phyloP scores from a whole-genome alignment of 2,113 vertebrate species.

The Silurus glanis region DNA sequence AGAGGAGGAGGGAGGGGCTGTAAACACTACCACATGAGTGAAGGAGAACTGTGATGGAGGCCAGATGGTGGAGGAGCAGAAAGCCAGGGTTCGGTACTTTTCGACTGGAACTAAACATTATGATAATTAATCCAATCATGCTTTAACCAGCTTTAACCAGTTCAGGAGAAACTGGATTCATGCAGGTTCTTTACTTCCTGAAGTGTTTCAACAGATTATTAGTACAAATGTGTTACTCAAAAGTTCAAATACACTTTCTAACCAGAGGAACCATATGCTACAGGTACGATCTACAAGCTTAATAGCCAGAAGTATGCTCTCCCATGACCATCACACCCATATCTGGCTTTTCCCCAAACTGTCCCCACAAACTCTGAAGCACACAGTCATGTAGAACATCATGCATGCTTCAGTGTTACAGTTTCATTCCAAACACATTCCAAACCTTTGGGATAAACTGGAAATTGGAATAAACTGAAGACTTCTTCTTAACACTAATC shows the following conservation, averaged over 20 bases:
- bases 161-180: constrained; percentile 60
- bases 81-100: constrained; percentile 33
- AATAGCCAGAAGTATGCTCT: neutral
- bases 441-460: neutral
- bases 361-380: neutral
- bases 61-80: constrained; percentile 52
- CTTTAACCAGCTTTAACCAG: constrained; percentile 44
- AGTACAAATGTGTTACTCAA: neutral
- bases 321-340: neutral
- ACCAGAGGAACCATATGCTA: neutral
- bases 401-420: neutral
- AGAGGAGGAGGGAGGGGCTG: constrained; percentile 19
- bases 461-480: neutral
- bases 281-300: neutral
- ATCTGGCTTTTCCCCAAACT: neutral
- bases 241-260: neutral
- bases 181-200: neutral
- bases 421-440: too few relatives aligned
- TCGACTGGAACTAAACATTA: constrained; percentile 48
- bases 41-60: constrained; percentile 53
- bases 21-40: constrained; percentile 73
- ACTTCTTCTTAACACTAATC: too few relatives aligned
- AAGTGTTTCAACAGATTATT: neutral
- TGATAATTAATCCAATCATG: constrained; percentile 34
- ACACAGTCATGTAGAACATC: neutral